phyloP scores from a whole-genome alignment of 2,113 vertebrate species.

The Pteropus alecto region DNA sequence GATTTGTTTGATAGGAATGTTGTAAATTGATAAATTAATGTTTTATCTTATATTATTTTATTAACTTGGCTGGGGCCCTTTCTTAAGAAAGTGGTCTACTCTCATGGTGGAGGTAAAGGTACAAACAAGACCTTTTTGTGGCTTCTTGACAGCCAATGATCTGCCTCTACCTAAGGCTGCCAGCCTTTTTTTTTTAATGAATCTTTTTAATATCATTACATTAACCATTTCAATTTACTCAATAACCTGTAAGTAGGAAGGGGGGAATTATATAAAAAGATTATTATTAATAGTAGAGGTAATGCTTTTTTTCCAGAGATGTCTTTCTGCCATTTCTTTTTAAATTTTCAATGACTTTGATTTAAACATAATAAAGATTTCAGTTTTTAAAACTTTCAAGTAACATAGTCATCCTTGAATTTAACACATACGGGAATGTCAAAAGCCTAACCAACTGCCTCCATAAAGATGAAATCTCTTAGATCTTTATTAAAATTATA shows the following conservation, averaged over 20 bases:
- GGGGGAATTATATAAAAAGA: not conserved
- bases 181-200: not conserved
- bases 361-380: conserved; percentile 14
- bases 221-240: not conserved
- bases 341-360: not conserved
- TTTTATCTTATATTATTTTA: not conserved
- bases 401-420: not conserved
- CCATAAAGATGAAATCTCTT: conserved; percentile 36
- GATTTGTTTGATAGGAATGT: not conserved
- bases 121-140: not conserved
- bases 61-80: not conserved
- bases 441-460: conserved; percentile 5
- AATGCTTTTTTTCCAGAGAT: not conserved
- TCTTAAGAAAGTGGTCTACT: not conserved
- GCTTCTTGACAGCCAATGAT: not conserved
- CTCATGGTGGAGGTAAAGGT: not conserved
- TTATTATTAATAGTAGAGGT: not conserved
- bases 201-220: not conserved
- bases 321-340: not conserved
- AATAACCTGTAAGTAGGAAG: not conserved
- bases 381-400: conserved; percentile 1
- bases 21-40: not conserved
- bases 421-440: not conserved
- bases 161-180: not conserved
- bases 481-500: conserved; percentile 56